Evolutionary conservation across 2,888 invertebrate species (phyloP), one percentile per base, ranked within the genome.

Genomic region (Volucella inanis): DNA sequence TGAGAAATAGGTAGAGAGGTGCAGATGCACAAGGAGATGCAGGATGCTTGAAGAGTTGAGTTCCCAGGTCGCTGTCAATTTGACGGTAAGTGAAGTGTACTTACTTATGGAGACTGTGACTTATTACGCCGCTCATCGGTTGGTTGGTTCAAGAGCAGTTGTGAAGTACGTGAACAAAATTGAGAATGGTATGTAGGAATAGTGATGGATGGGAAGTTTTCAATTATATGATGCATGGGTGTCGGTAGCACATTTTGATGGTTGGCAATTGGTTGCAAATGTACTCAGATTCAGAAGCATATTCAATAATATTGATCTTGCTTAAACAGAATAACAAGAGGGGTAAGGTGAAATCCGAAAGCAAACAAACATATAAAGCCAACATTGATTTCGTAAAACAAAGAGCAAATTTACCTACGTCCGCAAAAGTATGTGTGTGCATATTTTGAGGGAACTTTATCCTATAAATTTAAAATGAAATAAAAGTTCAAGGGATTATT

Each of bases 41-140:
- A 59, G 47, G 57, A 45, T 41, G 54, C 52, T 43, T 31, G 10
- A 67, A 49, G 67, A 74, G 54, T 74, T 47, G n/a, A 49, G 70
- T 62, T 74, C 41, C 61, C 47, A 31, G 39, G 52, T 41, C 55
- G 50, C 78, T 74, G 67, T 77, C 72, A 62, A 78, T 78, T 78
- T 67, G 15, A 83, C 64, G 50, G 72, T 43, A 67, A 50, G 38
- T 54, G 67, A 83, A 72, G 72, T 83, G 45, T 50, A 72, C 78
- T 68, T 50, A 72, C 78, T 68, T 67, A 72, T 83, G 72, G 50
- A 43, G 18, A 41, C 18, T 54, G 61, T 39, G 39, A 54, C 9
- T 31, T 31, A 6, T 4, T 31, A 3, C 22, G 22, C 0, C 22
- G 22, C 22, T 22, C 22, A 22, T 22, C 22, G 4, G 22, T 22